Evolutionary conservation across 2,888 invertebrate species (phyloP), one percentile per base, ranked within the genome.

Genomic region (Hipparchia sbordonii): DNA sequence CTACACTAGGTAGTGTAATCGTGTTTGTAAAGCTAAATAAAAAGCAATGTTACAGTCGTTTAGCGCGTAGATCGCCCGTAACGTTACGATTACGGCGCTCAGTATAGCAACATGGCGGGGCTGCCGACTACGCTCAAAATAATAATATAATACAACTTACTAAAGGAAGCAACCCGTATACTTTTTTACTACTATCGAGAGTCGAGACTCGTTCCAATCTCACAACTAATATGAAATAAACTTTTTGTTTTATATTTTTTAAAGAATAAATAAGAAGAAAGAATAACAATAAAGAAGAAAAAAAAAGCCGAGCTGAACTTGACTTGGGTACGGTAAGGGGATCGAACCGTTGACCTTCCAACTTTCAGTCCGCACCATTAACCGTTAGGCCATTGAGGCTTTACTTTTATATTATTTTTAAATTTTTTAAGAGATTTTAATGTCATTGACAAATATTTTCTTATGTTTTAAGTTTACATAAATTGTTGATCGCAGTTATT

Each of bases 1-100:
- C 23, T 57, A 13, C 8, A 23, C 48, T 63, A 23, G 13, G 63
- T 63, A 23, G 51, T 63, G 13, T 61, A 9, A 12, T 61, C 60
- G 39, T 61, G 39, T 61, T 61, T 13, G 13, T 57, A 13, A 23
- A 23, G 46, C 62, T 46, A 13, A 62, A 62, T 62, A 62, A 48
- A 61, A 48, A 48, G 46, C 46, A 13, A 46, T 46, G n/a, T 62
- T 23, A n/a, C 62, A 45, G 46, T 9, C 48, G 13, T 62, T 46
- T 46, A 4, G 62, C 46, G 46, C 62, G 57, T 57, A 48, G 12
- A 13, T 13, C 62, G 46, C 8, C 13, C 62, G 62, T 12, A 62
- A 62, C 62, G 62, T n/a, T 62, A 62, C 46, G 62, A 12, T 46
- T 13, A 62, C n/a, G 13, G 46, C 45, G 56, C 8, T 7, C 56